phyloP scores from a whole-genome alignment of 2,113 vertebrate species.

The Phycodurus eques region DNA sequence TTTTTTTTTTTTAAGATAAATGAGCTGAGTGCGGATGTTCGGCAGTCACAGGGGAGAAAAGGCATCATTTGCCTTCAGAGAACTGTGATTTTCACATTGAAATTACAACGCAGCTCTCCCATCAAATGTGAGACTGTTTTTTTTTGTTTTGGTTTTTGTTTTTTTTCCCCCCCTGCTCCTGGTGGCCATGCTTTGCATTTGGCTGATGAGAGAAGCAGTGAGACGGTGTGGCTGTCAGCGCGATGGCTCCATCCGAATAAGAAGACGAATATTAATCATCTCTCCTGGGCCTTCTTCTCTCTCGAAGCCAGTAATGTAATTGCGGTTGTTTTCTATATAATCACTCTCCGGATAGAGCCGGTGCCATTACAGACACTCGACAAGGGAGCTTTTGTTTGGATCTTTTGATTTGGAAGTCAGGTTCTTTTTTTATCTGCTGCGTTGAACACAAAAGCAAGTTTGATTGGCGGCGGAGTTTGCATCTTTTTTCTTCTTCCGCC shows the following conservation, averaged over 20 bases:
- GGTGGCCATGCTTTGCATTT: conserved; percentile 26
- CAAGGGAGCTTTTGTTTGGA: conserved; percentile 71
- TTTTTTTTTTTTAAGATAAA: conserved; percentile 60
- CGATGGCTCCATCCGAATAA: conserved; percentile 48
- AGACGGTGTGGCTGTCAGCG: conserved; percentile 48
- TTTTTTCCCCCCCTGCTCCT: conserved; percentile 8
- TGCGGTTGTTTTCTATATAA: conserved; percentile 69
- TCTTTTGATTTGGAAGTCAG: conserved; percentile 71
- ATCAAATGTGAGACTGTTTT: conserved; percentile 43
- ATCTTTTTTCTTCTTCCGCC: conserved; percentile 30
- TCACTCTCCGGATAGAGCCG: conserved; percentile 54
- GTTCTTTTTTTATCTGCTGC: conserved; percentile 63
- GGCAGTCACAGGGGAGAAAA: conserved; percentile 59
- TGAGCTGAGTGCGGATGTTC: conserved; percentile 54
- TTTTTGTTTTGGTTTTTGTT: too few species aligned
- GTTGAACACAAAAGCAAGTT: conserved; percentile 62
- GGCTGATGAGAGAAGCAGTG: conserved; percentile 42
- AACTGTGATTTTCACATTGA: conserved; percentile 60
- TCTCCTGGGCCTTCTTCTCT: conserved; percentile 58
- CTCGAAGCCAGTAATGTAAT: conserved; percentile 67
- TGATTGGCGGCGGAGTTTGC: conserved; percentile 70
- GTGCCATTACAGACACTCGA: conserved; percentile 53
- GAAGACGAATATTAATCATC: conserved; percentile 68
- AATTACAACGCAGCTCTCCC: conserved; percentile 59
- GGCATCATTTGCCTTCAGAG: conserved; percentile 56